These are phyloP conservation scores for Austrofundulus limnaeus DNA, from an alignment of 2,113 vertebrate genomes.

Conservation along the genomic window DNA sequence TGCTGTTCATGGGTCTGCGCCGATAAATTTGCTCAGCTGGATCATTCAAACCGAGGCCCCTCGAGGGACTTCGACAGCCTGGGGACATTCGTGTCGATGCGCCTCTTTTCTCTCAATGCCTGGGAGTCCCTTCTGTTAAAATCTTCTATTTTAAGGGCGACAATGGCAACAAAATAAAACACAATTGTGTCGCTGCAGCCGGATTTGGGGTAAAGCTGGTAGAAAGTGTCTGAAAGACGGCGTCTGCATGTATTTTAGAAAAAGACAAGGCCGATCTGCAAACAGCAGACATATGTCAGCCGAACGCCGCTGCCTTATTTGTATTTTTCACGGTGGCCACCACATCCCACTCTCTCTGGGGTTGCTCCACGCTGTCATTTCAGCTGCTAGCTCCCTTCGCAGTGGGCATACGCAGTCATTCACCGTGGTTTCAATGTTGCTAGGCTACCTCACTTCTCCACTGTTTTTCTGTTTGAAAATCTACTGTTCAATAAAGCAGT, in stretches of 20 bases:
- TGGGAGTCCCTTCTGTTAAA: conserved; percentile 17
- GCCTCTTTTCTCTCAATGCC: conserved; percentile 17
- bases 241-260: neutral
- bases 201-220: conserved; percentile 20
- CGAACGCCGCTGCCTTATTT: conserved; percentile 41
- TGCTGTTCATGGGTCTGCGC: conserved; percentile 13
- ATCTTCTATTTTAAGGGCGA: conserved; percentile 32
- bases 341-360: conserved; percentile 68
- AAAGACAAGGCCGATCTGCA: conserved; percentile 26
- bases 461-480: conserved; percentile 68
- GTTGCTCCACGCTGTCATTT: conserved; percentile 63
- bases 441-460: conserved; percentile 76
- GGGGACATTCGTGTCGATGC: conserved; percentile 48
- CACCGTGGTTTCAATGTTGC: conserved; percentile 74
- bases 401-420: conserved; percentile 64
- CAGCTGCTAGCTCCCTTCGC: conserved; percentile 57
- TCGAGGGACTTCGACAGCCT: conserved; percentile 38
- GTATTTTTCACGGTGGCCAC: conserved; percentile 64
- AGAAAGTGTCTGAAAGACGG: conserved; percentile 16
- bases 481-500: conserved; percentile 76
- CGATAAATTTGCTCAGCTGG: conserved; percentile 48
- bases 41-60: conserved; percentile 34
- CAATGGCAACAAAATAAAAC: conserved; percentile 20
- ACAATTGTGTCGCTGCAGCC: conserved; percentile 10
- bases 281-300: conserved; percentile 32